phyloP scores from a whole-genome alignment of 2,888 invertebrate genomes.

The Eupithecia insigniata region DNA sequence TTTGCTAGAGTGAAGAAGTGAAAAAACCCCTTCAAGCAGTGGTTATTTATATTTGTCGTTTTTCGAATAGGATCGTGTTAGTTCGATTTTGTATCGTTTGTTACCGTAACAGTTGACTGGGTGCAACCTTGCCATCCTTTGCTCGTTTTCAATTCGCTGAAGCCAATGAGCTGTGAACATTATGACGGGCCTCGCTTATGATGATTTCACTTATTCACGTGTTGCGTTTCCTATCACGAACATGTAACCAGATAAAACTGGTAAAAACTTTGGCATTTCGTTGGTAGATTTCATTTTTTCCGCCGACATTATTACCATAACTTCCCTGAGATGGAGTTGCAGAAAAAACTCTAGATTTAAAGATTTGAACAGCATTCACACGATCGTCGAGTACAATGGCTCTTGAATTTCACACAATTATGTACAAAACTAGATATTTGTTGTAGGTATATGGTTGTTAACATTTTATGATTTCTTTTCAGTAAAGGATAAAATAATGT shows the following conservation, averaged over 20 bases:
- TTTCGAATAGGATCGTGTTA: constrained; percentile 14
- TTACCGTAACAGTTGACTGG: constrained; percentile 68
- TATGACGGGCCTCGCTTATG: constrained; percentile 62
- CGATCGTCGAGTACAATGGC: constrained; percentile 53
- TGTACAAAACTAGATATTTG: constrained; percentile 50
- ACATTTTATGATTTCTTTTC: constrained; percentile 14
- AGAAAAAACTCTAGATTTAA: constrained; percentile 49
- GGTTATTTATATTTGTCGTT: background rate
- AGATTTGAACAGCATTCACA: constrained; percentile 53
- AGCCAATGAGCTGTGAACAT: constrained; percentile 69
- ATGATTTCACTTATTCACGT: constrained; percentile 75
- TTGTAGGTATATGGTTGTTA: constrained; percentile 20
- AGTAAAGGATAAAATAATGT: background rate
- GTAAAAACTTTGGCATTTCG: constrained; percentile 16
- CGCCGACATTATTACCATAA: constrained; percentile 44
- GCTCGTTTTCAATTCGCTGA: constrained; percentile 67
- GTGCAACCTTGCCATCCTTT: constrained; percentile 74
- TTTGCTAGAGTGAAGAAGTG: background rate
- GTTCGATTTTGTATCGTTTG: constrained; percentile 62
- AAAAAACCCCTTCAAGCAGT: background rate
- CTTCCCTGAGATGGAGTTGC: constrained; percentile 49
- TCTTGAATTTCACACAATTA: constrained; percentile 57
- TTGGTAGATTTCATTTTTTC: constrained; percentile 41
- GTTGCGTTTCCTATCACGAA: constrained; percentile 65
- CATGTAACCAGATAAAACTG: constrained; percentile 34